phyloP scores from a whole-genome alignment of 2,113 vertebrate genomes.

The Balaenoptera acutorostrata region DNA sequence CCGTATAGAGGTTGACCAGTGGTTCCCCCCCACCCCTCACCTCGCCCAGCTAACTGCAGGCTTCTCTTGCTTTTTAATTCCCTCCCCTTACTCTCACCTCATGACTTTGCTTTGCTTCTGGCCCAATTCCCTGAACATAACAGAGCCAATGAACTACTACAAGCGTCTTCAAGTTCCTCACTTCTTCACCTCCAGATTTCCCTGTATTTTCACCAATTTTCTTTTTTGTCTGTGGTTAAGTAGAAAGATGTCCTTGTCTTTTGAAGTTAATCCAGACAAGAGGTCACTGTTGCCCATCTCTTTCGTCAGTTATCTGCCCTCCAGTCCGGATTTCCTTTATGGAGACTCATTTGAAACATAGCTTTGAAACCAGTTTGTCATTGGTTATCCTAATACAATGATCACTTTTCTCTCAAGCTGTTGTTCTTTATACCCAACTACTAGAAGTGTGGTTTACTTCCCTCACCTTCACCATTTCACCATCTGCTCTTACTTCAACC shows the following conservation, averaged over 20 bases:
- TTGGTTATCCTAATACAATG: not conserved
- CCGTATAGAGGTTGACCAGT: too few relatives aligned
- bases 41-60: not conserved
- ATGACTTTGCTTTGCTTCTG: not conserved
- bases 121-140: not conserved
- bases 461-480: not conserved
- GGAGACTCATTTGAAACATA: not conserved
- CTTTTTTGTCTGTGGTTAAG: not conserved
- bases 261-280: not conserved
- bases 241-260: not conserved
- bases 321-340: not conserved
- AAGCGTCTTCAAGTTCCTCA: not conserved
- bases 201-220: not conserved
- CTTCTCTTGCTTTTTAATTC: not conserved
- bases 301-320: not conserved
- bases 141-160: accelerated
- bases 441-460: not conserved
- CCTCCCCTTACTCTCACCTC: not conserved
- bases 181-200: not conserved
- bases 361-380: not conserved
- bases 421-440: not conserved
- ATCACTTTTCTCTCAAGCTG: not conserved
- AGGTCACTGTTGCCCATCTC: not conserved
- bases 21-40: not conserved
- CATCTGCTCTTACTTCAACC: not conserved